These are phyloP conservation scores for Ibycter americanus DNA, from an alignment of 2,797 vertebrate genomes.

Conservation along the genomic window DNA sequence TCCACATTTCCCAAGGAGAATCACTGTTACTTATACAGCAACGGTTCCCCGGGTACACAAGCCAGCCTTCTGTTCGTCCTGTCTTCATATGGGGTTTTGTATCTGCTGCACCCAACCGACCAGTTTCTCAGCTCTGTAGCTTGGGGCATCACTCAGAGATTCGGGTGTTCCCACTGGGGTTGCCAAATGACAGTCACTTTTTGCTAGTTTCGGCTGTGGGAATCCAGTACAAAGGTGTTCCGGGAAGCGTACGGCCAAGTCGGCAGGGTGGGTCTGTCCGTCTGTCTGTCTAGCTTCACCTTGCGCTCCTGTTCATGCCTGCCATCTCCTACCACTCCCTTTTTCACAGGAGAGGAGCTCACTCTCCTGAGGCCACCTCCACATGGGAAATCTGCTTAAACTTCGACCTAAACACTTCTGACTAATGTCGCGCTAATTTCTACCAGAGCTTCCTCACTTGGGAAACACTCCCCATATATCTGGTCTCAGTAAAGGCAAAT, in stretches of 20 bases:
- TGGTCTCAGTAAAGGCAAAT: background rate
- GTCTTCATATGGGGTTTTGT: background rate
- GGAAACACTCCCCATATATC: accelerated
- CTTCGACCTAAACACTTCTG: background rate
- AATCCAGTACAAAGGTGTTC: conserved; percentile 10
- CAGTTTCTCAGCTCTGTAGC: background rate
- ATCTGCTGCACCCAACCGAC: background rate
- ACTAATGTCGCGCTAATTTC: background rate
- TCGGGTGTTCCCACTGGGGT: background rate
- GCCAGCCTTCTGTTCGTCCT: background rate
- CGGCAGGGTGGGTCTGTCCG: background rate
- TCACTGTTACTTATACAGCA: background rate
- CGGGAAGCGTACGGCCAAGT: background rate
- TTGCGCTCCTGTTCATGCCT: background rate
- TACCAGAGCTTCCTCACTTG: background rate
- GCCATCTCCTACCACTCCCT: background rate
- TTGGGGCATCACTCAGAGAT: background rate
- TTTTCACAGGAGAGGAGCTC: background rate
- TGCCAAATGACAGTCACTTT: background rate
- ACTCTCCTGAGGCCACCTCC: conserved; percentile 22
- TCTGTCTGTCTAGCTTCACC: background rate
- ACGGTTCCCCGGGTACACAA: background rate
- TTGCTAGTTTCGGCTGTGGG: conserved; percentile 46
- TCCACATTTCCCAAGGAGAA: background rate
- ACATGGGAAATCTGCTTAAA: background rate